Evolutionary conservation across 2,113 vertebrate genomes (phyloP).

Genomic region (Aramus guarauna): DNA sequence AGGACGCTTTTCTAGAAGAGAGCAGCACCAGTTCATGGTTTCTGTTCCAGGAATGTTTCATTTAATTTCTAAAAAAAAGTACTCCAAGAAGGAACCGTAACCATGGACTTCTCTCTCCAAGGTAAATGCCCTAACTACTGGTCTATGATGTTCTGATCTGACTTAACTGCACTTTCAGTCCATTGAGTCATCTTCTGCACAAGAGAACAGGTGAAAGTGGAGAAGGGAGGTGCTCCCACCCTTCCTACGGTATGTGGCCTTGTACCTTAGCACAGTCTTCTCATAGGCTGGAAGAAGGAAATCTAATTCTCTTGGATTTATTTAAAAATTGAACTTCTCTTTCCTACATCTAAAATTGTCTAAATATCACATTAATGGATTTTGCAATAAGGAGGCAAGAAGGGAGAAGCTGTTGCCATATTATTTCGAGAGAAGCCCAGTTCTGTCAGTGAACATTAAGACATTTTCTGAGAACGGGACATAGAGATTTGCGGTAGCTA

Average conservation of each 20-base stretch:
- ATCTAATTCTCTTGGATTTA: background rate
- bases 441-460: background rate
- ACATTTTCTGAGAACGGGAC: background rate
- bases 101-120: background rate
- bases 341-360: background rate
- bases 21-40: background rate
- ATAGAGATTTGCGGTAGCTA: background rate
- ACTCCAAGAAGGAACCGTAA: background rate
- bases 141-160: background rate
- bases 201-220: background rate
- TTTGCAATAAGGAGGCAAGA: background rate
- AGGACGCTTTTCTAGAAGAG: background rate
- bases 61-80: background rate
- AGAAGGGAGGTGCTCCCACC: background rate
- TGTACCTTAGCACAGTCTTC: background rate
- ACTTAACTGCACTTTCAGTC: background rate
- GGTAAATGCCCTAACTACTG: background rate
- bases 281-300: background rate
- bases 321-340: background rate
- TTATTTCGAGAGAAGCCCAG: background rate
- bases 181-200: background rate
- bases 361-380: background rate
- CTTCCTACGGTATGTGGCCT: background rate
- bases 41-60: background rate
- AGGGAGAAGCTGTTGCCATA: background rate